Percentiles rank a stretch among this genome's conserved stretches.
Evolutionary conservation across 2,888 invertebrate genomes (phyloP).

Genomic region (Athetis lepigone): DNA sequence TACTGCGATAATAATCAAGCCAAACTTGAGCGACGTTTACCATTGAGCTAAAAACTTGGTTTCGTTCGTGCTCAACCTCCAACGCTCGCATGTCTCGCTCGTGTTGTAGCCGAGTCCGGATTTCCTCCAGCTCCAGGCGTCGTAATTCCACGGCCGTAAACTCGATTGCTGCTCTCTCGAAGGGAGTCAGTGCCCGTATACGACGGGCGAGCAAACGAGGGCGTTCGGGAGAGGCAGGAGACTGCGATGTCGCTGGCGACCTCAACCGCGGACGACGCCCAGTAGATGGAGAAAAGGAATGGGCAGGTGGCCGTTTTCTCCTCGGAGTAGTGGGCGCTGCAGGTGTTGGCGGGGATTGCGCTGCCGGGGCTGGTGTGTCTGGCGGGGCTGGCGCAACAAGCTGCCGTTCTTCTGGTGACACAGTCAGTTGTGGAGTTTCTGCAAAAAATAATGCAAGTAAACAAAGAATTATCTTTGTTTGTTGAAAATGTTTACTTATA

Average conservation of each 20-base stretch:
- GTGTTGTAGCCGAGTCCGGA: too few relatives aligned
- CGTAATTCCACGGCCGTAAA: constrained; percentile 5
- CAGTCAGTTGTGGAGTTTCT: too few relatives aligned
- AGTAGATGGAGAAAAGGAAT: constrained; percentile 9
- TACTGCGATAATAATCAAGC: constrained; percentile 14
- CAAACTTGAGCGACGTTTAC: constrained; percentile 9
- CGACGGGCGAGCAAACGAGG: constrained; percentile 25
- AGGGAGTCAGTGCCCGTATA: constrained; percentile 13
- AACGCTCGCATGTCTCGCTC: neutral
- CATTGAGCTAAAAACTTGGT: neutral
- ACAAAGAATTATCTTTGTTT: too few relatives aligned
- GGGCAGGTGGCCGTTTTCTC: constrained; percentile 10
- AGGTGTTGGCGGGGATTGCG: neutral
- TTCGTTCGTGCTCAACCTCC: constrained; percentile 12
- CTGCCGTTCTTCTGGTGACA: too few relatives aligned
- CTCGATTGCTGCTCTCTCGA: too few relatives aligned
- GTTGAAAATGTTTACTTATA: too few relatives aligned
- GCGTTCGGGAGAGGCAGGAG: constrained; percentile 39
- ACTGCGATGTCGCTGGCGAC: constrained; percentile 21
- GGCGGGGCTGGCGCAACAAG: neutral
- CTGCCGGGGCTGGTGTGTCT: neutral
- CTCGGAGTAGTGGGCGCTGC: constrained; percentile 2
- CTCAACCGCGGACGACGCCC: constrained; percentile 9
- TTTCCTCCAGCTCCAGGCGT: too few relatives aligned
- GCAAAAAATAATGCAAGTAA: too few relatives aligned